Evolutionary conservation across 2,113 vertebrate species (phyloP).

Genomic region (Morone chrysops): DNA sequence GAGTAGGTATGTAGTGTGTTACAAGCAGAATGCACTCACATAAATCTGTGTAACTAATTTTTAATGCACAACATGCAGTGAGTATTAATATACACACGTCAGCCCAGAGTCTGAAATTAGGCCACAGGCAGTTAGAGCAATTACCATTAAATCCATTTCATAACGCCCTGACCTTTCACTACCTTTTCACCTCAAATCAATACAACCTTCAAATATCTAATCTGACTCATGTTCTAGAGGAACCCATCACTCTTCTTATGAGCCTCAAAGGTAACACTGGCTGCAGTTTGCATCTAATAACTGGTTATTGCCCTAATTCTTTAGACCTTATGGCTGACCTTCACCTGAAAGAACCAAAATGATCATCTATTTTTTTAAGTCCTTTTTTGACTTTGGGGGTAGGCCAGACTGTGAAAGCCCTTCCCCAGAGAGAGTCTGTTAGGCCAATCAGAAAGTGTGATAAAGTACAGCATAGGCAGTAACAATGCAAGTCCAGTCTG

Average conservation of each 20-base stretch:
- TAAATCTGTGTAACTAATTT: neutral
- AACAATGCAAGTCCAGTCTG: slow-evolving; percentile 49
- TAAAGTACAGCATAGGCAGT: slow-evolving; percentile 44
- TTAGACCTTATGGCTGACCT: slow-evolving; percentile 24
- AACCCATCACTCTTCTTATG: slow-evolving; percentile 25
- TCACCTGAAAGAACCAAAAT: slow-evolving; percentile 21
- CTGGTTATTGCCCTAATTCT: slow-evolving; percentile 18
- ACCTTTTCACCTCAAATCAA: slow-evolving; percentile 21
- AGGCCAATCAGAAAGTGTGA: slow-evolving; percentile 63
- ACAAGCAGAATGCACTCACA: neutral
- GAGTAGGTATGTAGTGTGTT: neutral
- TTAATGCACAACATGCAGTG: neutral
- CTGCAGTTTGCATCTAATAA: slow-evolving; percentile 32
- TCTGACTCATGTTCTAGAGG: slow-evolving; percentile 9
- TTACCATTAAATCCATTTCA: neutral
- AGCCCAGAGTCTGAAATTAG: neutral
- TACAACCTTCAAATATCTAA: slow-evolving; percentile 9
- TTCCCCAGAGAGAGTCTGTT: slow-evolving; percentile 59
- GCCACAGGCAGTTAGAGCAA: neutral
- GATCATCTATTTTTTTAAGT: no score
- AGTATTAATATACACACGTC: neutral
- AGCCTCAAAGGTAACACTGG: slow-evolving; percentile 11
- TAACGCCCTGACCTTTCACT: neutral
- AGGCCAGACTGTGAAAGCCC: slow-evolving; percentile 48
- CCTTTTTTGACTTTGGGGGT: slow-evolving; percentile 10